Conservation (phyloP, 30 jellyfish, hydroid and myxozoan genomes). For the Haliclystus octoradiatus region DNA sequence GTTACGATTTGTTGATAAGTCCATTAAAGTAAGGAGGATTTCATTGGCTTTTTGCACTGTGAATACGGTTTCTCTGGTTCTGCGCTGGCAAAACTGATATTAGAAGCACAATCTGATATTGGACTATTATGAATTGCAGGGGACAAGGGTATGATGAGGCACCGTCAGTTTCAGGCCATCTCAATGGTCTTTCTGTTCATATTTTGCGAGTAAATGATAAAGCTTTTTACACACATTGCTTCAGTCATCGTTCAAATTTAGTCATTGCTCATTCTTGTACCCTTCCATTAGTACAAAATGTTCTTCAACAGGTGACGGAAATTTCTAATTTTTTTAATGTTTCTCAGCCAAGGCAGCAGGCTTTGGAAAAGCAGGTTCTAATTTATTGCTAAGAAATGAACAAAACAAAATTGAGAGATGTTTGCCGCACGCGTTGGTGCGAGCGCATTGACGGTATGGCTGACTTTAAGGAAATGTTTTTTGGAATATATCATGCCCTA, state of each 20-base stretch:
- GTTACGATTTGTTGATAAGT: neutral
- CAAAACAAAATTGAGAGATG: neutral
- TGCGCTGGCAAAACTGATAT: neutral
- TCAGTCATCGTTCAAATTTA: neutral
- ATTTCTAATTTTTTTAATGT: neutral
- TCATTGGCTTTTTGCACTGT: neutral
- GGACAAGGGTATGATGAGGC: conserved; percentile 44
- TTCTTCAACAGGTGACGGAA: neutral
- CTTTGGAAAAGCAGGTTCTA: neutral
- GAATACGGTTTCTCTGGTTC: neutral
- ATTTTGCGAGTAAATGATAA: too few species aligned
- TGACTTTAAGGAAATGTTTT: neutral
- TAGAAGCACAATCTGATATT: conserved; percentile 8
- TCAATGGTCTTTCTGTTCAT: too few species aligned
- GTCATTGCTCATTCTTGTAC: neutral
- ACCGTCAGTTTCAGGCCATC: conserved; percentile 20
- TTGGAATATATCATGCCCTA: neutral
- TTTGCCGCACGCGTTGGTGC: neutral
- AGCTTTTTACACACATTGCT: conserved; percentile 1
- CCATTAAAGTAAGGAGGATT: neutral
- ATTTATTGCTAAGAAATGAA: too few species aligned
- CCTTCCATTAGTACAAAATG: neutral
- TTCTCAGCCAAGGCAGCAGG: neutral
- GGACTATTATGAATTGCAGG: too few species aligned
- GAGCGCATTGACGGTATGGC: neutral